These are phyloP conservation scores for Drosophila demipolita DNA, from an alignment of 2,888 invertebrate species.

Conservation along the genomic window DNA sequence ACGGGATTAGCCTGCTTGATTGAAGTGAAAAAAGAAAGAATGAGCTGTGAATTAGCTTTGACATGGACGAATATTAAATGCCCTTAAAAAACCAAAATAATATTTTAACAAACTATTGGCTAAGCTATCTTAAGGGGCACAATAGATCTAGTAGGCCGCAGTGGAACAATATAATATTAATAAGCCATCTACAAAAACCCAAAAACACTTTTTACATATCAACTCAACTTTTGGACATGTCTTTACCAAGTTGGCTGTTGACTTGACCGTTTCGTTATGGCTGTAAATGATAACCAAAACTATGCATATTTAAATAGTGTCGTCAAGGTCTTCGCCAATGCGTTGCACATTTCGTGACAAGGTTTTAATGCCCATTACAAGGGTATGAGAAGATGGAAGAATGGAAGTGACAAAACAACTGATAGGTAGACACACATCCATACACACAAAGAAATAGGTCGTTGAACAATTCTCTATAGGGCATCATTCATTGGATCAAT, in stretches of 20 bases:
- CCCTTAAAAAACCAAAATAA: background rate
- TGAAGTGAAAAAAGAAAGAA: slow-evolving; percentile 35
- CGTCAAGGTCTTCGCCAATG: background rate
- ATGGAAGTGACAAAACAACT: slow-evolving; percentile 16
- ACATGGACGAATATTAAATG: background rate
- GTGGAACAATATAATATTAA: background rate
- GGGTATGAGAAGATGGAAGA: slow-evolving; percentile 19
- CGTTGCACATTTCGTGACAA: slow-evolving; percentile 6
- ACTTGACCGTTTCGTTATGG: background rate
- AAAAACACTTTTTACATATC: background rate
- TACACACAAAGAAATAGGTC: slow-evolving; percentile 1
- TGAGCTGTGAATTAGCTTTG: background rate
- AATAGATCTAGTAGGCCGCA: background rate
- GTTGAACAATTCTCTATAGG: slow-evolving; percentile 12
- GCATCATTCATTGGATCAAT: slow-evolving; percentile 31
- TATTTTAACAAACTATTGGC: background rate
- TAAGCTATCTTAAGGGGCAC: background rate
- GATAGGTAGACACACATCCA: slow-evolving; percentile 1
- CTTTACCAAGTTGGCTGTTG: background rate
- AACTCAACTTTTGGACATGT: background rate
- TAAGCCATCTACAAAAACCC: background rate
- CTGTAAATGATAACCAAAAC: background rate
- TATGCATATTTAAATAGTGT: background rate
- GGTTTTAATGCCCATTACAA: slow-evolving; percentile 4
- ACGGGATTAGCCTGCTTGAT: slow-evolving; percentile 52